These are phyloP conservation scores for Melanotaenia pygmaea DNA, from an alignment of 2,797 vertebrate genomes.

Conservation along the genomic window DNA sequence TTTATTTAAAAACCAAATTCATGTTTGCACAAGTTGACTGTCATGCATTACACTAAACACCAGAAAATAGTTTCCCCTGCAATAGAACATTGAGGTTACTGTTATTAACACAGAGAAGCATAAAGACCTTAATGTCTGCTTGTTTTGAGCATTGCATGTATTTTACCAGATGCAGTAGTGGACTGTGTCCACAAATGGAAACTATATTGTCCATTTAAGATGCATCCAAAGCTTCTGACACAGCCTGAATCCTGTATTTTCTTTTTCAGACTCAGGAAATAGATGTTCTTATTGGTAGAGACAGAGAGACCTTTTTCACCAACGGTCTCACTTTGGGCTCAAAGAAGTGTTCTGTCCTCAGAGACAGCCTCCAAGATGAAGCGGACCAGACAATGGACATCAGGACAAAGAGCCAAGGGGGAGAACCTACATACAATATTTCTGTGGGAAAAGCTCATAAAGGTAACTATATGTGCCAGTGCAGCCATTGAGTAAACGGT, in stretches of 20 bases:
- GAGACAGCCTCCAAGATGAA: slow-evolving; percentile 92
- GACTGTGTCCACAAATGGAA: no score
- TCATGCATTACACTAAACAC: no score
- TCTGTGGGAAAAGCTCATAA: slow-evolving; percentile 91
- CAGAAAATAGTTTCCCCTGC: no score
- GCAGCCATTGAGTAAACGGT: neutral
- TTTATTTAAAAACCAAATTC: no score
- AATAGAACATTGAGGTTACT: no score
- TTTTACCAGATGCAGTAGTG: no score
- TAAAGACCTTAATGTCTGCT: neutral
- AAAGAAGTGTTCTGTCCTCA: slow-evolving; percentile 98
- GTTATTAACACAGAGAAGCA: no score
- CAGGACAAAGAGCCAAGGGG: slow-evolving; percentile 96
- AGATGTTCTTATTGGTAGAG: slow-evolving; percentile 92
- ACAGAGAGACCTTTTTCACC: slow-evolving; percentile 95
- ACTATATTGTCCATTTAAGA: neutral
- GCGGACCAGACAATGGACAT: slow-evolving; percentile 98
- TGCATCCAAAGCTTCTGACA: neutral
- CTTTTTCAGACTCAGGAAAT: slow-evolving; percentile 90
- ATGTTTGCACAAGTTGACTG: no score
- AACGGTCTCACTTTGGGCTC: slow-evolving; percentile 92
- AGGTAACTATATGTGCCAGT: slow-evolving; percentile 79
- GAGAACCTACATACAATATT: slow-evolving; percentile 96
- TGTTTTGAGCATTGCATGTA: neutral
- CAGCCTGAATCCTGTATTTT: slow-evolving; percentile 18